Conservation (phyloP, 2,888 invertebrate genomes). For the Scaptomyza parva region DNA sequence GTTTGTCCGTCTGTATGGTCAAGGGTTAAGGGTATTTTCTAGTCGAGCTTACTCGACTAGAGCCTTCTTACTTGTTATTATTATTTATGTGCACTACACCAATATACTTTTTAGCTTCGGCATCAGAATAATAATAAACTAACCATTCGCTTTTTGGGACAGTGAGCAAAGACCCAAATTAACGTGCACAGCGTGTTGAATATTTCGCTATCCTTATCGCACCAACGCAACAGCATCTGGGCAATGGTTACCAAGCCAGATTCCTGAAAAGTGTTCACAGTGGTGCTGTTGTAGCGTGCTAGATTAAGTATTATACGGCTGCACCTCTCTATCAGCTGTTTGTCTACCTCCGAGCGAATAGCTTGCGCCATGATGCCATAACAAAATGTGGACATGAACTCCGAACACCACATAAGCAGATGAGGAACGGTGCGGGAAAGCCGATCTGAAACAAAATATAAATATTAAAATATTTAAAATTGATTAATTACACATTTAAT, state of each 20-base stretch:
- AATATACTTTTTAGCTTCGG: too few species aligned
- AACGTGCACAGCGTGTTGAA: slow-evolving; percentile 89
- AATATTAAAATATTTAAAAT: background rate
- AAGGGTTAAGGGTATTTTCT: too few species aligned
- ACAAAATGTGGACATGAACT: slow-evolving; percentile 84
- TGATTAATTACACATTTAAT: slow-evolving; percentile 12
- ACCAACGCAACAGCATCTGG: slow-evolving; percentile 88
- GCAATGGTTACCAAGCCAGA: slow-evolving; percentile 87
- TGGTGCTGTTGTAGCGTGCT: slow-evolving; percentile 87
- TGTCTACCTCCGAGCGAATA: slow-evolving; percentile 85
- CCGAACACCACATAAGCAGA: slow-evolving; percentile 81
- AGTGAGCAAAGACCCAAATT: slow-evolving; percentile 87
- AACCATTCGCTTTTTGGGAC: slow-evolving; percentile 81
- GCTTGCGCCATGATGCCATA: slow-evolving; percentile 85
- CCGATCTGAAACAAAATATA: slow-evolving; percentile 69
- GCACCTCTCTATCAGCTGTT: slow-evolving; percentile 84
- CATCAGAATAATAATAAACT: too few species aligned
- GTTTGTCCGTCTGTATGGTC: too few species aligned
- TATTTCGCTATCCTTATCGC: slow-evolving; percentile 88
- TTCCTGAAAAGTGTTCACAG: slow-evolving; percentile 87
- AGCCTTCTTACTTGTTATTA: too few species aligned
- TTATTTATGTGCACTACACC: too few species aligned
- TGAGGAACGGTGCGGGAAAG: slow-evolving; percentile 84
- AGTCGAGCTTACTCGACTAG: too few species aligned
- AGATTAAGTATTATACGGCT: slow-evolving; percentile 88